Evolutionary conservation across 2,113 vertebrate genomes (phyloP), one percentile per base, ranked within the genome.

Genomic region (Calyptommatus sinebrachiatus): DNA sequence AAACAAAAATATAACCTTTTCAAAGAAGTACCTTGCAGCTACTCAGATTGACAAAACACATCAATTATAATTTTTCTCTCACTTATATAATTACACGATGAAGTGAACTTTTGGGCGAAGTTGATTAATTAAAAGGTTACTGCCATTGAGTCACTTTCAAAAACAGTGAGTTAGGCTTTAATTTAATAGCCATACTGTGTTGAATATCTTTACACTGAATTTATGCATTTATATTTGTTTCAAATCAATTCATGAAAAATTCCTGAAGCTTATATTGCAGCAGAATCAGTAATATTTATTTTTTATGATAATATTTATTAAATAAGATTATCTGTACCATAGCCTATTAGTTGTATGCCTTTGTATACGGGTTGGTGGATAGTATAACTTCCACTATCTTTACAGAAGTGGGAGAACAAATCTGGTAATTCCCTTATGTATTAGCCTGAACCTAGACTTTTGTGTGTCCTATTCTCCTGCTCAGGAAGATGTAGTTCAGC

Each of bases 1-100:
- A 31, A 92, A 95, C 91, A 93, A 95, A 95, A 87, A 94, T 91
- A 94, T 94, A 96, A 96, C 92, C 95, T 95, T 97, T 81, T 95
- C 86, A 88, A 89, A 95, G 18, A 92, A 94, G 90, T 94, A 94
- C 95, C 94, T 95, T 91, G 90, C 91, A 97, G 96, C 94, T 94
- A 94, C 87, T 92, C 88, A 92, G 92, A 95, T 93, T 94, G 94
- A 96, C 94, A 95, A 95, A 95, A 94, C 88, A 86, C 94, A 95
- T 95, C 92, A 94, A 95, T 95, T 95, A 93, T 92, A 91, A 90
- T 90, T 93, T 93, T 92, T 86, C 53, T 41, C 86, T 91, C 88
- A 84, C 88, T 94, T 81, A 96, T 94, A 91, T 96, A 94, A 95
- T 96, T 96, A 95, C 91, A 94, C 86, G 80, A 77, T 88, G 94